Percentiles rank a stretch among this genome's conserved stretches.
Conservation (phyloP, 2,797 vertebrate species). For the Hyperoplus lanceolatus region DNA sequence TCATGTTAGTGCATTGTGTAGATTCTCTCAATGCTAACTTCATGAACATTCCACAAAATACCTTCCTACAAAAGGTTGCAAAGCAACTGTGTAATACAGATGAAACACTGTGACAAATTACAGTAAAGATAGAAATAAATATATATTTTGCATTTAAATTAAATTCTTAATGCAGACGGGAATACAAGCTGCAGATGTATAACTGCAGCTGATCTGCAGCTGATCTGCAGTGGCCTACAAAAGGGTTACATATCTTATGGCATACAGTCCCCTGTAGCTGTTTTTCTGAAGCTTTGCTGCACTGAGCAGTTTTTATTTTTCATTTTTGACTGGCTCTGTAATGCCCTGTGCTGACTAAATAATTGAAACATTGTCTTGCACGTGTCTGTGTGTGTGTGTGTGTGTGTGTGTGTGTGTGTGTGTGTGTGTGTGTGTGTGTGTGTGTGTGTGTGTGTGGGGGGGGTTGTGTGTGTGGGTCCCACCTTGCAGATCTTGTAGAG, state of each 20-base stretch:
- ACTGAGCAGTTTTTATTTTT: conserved; percentile 3
- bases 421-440: too few relatives aligned
- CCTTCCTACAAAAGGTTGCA: not conserved
- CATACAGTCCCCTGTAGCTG: conserved; percentile 4
- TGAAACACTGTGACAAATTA: not conserved
- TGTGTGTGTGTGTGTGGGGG: too few relatives aligned
- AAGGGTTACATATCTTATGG: conserved; percentile 29
- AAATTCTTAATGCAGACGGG: not conserved
- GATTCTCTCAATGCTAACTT: not conserved
- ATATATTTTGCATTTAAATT: not conserved
- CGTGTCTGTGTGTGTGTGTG: too few relatives aligned
- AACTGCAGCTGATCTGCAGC: conserved; percentile 14
- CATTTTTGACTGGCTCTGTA: not conserved
- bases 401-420: too few relatives aligned
- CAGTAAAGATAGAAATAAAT: not conserved
- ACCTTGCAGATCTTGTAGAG: conserved; percentile 99
- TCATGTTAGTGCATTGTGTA: not conserved
- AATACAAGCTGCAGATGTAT: conserved; percentile 1
- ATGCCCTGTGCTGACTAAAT: conserved; percentile 7
- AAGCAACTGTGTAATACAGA: not conserved
- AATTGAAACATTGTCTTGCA: not conserved
- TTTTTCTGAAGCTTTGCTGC: conserved; percentile 15
- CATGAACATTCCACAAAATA: too few relatives aligned
- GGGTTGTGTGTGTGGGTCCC: conserved; percentile 20
- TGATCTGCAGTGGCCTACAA: not conserved